phyloP scores from a whole-genome alignment of 2,797 vertebrate species.

The Pteronotus mesoamericanus region DNA sequence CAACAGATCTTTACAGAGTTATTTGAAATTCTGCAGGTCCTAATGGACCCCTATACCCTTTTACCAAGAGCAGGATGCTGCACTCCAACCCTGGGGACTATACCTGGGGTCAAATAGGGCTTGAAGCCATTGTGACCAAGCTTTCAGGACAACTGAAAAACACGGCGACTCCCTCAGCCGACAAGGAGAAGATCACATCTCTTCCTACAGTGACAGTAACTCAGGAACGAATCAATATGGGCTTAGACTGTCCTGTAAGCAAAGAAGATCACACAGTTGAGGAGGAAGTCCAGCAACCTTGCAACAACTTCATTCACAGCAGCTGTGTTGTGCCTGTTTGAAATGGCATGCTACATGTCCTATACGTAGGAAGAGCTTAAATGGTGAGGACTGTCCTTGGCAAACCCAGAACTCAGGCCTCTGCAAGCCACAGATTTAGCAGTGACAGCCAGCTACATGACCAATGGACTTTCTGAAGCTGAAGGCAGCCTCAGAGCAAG shows the following conservation, averaged over 20 bases:
- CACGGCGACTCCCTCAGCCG: constrained; percentile 94
- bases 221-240: constrained; percentile 93
- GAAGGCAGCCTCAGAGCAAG: not conserved
- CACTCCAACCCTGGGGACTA: constrained; percentile 95
- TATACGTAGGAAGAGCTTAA: constrained; percentile 96
- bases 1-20: not conserved
- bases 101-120: constrained; percentile 96
- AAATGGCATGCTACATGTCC: constrained; percentile 97
- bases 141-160: constrained; percentile 96
- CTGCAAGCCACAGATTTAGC: constrained; percentile 84
- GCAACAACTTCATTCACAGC: constrained; percentile 97
- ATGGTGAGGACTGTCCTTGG: constrained; percentile 90
- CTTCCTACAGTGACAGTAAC: constrained; percentile 94
- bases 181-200: constrained; percentile 95
- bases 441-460: constrained; percentile 91
- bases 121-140: constrained; percentile 93
- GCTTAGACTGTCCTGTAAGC: constrained; percentile 96
- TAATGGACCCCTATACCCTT: not conserved
- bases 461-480: constrained; percentile 93
- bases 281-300: constrained; percentile 94
- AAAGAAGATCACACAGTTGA: constrained; percentile 93
- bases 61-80: constrained; percentile 90
- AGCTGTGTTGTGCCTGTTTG: constrained; percentile 91
- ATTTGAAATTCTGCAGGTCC: not conserved
- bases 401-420: constrained; percentile 84